A percentile compares a stretch with the other conserved stretches of the same genome.
These are phyloP conservation scores for Tichodroma muraria DNA, from an alignment of 2,113 vertebrate species.

Conservation along the genomic window DNA sequence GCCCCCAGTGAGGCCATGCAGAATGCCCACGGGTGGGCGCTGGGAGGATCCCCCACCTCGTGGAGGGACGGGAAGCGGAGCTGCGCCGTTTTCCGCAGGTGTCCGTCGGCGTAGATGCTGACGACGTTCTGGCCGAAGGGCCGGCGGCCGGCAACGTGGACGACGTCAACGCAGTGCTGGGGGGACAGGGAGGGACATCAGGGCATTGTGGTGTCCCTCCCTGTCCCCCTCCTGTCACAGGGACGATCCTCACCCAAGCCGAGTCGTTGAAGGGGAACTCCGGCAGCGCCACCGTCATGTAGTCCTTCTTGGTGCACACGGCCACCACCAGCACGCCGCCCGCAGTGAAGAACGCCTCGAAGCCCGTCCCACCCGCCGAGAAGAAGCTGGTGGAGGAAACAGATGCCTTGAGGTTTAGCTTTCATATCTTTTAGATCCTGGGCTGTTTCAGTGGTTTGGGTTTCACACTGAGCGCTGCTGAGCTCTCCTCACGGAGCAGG, in stretches of 20 bases:
- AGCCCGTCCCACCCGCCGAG: constrained; percentile 85
- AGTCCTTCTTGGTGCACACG: constrained; percentile 96
- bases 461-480: too few relatives aligned
- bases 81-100: constrained; percentile 75
- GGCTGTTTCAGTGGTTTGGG: too few relatives aligned
- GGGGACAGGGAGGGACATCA: not conserved
- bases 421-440: too few relatives aligned
- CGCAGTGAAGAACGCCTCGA: constrained; percentile 92
- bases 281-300: constrained; percentile 85
- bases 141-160: constrained; percentile 85
- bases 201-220: rapidly evolving
- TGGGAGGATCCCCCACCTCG: constrained; percentile 71
- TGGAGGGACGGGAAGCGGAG: constrained; percentile 90
- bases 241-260: constrained; percentile 76
- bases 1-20: rapidly evolving
- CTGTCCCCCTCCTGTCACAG: too few relatives aligned
- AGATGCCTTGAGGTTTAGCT: too few relatives aligned
- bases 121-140: constrained; percentile 93
- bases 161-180: constrained; percentile 86
- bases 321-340: constrained; percentile 91
- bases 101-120: constrained; percentile 85
- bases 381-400: constrained; percentile 79
- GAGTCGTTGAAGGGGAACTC: constrained; percentile 82
- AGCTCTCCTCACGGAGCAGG: too few relatives aligned
- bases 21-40: rapidly evolving